Evolutionary conservation across 2,113 vertebrate species (phyloP).

Genomic region (Ceuthmochares aereus): DNA sequence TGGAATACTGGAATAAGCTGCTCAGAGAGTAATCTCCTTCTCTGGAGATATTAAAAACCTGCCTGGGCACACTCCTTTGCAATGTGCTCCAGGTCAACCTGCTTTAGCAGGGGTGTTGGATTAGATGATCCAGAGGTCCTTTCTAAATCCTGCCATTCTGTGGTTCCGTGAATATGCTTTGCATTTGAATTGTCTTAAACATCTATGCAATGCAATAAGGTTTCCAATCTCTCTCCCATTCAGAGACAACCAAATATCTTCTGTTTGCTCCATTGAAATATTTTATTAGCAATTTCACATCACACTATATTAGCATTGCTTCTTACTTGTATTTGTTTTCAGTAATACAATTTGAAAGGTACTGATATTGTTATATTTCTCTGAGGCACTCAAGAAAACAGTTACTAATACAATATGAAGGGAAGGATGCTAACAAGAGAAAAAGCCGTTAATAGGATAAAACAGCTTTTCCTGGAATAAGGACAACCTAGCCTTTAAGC

Average conservation of each 20-base stretch:
- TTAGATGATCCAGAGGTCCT: too few relatives aligned
- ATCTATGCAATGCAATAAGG: background rate
- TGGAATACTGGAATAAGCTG: too few relatives aligned
- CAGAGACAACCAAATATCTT: background rate
- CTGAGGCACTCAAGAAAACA: conserved; percentile 73
- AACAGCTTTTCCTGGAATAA: conserved; percentile 1
- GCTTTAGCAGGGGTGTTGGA: too few relatives aligned
- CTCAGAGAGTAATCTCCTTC: too few relatives aligned
- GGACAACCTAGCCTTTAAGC: conserved; percentile 5
- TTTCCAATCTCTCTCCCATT: background rate
- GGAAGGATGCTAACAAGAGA: conserved; percentile 59
- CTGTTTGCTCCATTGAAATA: background rate
- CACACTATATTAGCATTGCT: conserved; percentile 51
- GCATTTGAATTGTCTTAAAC: background rate
- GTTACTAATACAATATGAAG: conserved; percentile 69
- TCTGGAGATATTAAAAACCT: too few relatives aligned
- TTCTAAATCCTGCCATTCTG: too few relatives aligned
- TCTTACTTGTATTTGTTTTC: conserved; percentile 60
- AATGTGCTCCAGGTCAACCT: too few relatives aligned
- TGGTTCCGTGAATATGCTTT: background rate
- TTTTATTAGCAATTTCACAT: conserved; percentile 61
- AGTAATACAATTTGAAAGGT: conserved; percentile 76
- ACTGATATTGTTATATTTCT: conserved; percentile 72
- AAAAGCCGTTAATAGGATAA: conserved; percentile 45
- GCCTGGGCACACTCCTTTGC: too few relatives aligned